Base-by-base conservation (phyloP, 2,113 vertebrate genomes). In the Sylvicapra grimmia region DNA sequence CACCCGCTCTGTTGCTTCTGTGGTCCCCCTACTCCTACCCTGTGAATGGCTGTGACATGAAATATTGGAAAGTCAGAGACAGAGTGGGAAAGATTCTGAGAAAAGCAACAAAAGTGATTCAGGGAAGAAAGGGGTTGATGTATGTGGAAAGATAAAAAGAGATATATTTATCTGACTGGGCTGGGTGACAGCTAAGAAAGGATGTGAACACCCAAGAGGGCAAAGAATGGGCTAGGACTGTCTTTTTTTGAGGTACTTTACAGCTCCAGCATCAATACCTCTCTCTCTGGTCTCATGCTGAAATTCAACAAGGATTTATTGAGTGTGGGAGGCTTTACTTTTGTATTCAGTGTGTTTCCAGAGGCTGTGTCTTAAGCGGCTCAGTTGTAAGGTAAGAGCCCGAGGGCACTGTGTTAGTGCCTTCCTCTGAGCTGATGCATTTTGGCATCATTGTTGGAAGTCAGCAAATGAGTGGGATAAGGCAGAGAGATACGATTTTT, bases 231-330 rank as follows among this genome's bases (percentile, higher is more conserved):
- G 75, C 80, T 15, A 77, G 90, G 95, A 88, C 58, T 95, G 63
- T 97, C 93, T 97, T 63, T 95, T 94, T 94, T 95, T 93, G 68
- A 54, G 91, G 61, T 61, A 49, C 86, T 95, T 97, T 93, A 56
- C 36, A 36, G 91, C 77, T 61, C 12, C 51, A 63, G 90, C 80
- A 88, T 91, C 68, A 94, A 77, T 94, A 77, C 86, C 88, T 93
- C 65, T 97, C 72, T 72, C 65, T 59, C 59, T 95, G 93, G 89
- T 77, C 96, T 95, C 83, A 82, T 31, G 85, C 93, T 94, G 97
- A 97, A 97, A 97, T 95, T 83, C 97, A 95, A 49, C 93, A 93
- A 96, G 95, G 96, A 95, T 97, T 98, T 97, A 95, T 94, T n/a
- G 95, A 86, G 36, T 86, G 86, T 58, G 94, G 89, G 54, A 86